Percentiles rank a stretch among this genome's conserved stretches.
phyloP scores from a whole-genome alignment of 1,140 invertebrate species.

The Melitaea cinxia region DNA sequence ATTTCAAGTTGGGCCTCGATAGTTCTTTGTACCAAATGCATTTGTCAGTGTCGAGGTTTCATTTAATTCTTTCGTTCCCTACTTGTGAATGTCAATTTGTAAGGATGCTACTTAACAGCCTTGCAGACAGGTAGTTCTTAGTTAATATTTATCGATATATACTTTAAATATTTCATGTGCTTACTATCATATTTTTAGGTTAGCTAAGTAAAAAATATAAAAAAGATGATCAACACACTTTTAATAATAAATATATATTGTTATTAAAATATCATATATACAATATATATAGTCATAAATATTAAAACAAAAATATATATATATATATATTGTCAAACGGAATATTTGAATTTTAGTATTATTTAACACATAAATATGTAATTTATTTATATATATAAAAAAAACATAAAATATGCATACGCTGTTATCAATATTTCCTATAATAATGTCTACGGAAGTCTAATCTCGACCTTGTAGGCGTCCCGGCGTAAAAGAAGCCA shows the following conservation, averaged over 20 bases:
- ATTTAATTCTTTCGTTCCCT: slow-evolving; percentile 3
- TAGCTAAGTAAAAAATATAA: no score
- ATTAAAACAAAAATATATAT: background rate
- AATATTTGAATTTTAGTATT: background rate
- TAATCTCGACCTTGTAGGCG: slow-evolving; percentile 33
- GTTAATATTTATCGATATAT: no score
- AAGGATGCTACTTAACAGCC: no score
- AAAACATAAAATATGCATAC: background rate
- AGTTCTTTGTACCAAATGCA: slow-evolving; percentile 17
- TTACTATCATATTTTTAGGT: no score
- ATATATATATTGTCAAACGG: background rate
- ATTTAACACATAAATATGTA: background rate
- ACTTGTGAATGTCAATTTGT: no score
- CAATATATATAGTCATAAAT: background rate
- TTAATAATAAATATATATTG: no score
- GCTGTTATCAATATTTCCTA: slow-evolving; percentile 7
- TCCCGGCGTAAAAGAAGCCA: slow-evolving; percentile 40
- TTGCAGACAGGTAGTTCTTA: no score
- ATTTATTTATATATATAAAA: background rate
- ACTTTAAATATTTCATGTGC: no score
- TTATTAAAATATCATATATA: background rate
- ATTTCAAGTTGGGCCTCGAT: slow-evolving; percentile 31
- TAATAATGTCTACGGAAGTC: slow-evolving; percentile 37
- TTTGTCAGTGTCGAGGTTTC: slow-evolving; percentile 21
- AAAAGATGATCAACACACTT: no score